These are phyloP conservation scores for Neocloeon triangulifer DNA, from an alignment of 1,140 invertebrate species.

Conservation along the genomic window DNA sequence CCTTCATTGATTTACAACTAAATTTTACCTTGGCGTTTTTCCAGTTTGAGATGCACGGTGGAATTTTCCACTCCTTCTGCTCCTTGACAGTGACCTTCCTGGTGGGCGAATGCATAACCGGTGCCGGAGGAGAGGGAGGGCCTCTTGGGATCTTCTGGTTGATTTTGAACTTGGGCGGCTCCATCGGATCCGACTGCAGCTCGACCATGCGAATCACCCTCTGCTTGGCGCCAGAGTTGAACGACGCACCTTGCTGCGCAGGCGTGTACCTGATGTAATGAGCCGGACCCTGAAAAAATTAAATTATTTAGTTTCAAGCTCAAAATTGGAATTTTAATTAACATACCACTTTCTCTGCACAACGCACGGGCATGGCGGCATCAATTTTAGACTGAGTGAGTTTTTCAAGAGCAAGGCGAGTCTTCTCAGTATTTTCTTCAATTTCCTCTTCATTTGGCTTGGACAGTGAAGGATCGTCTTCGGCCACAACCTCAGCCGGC, in stretches of 20 bases:
- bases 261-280: constrained; percentile 97
- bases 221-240: constrained; percentile 94
- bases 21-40: constrained; percentile 80
- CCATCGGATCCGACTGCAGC: constrained; percentile 91
- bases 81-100: constrained; percentile 92
- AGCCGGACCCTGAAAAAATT: constrained; percentile 40
- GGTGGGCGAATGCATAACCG: constrained; percentile 92
- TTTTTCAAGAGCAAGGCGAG: constrained; percentile 60
- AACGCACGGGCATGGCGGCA: constrained; percentile 79
- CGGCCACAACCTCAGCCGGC: constrained; percentile 75
- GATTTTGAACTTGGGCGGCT: constrained; percentile 89
- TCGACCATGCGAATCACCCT: constrained; percentile 93
- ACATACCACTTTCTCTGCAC: constrained; percentile 55
- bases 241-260: constrained; percentile 83
- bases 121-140: constrained; percentile 92
- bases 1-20: too few species aligned
- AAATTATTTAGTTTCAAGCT: constrained; percentile 6
- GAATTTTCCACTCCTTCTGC: constrained; percentile 99
- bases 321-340: background rate
- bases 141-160: constrained; percentile 92
- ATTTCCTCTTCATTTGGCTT: constrained; percentile 70
- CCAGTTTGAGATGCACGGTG: constrained; percentile 99
- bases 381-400: constrained; percentile 75
- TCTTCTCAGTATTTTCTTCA: constrained; percentile 68
- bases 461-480: constrained; percentile 73